phyloP scores from a whole-genome alignment of 2,113 vertebrate genomes.

The Leucoraja erinaceus region DNA sequence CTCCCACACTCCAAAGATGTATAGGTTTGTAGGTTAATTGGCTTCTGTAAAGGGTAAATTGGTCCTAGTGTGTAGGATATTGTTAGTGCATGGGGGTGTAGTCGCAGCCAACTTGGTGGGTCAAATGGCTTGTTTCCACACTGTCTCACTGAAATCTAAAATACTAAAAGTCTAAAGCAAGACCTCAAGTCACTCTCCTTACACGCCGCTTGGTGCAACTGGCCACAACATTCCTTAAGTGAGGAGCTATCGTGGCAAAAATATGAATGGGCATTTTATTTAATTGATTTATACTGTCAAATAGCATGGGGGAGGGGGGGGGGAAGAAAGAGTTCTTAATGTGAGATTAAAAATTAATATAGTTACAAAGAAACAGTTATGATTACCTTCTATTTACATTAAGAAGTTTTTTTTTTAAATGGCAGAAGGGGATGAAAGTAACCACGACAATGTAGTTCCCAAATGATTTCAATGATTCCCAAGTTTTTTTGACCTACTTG shows the following conservation, averaged over 20 bases:
- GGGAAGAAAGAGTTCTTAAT: not conserved
- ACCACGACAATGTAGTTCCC: constrained; percentile 41
- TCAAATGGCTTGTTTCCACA: too few relatives aligned
- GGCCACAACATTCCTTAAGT: not conserved
- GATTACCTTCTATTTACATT: constrained; percentile 45
- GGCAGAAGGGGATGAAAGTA: constrained; percentile 44
- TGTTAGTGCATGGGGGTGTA: too few relatives aligned
- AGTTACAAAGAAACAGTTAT: not conserved
- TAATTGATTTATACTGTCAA: not conserved
- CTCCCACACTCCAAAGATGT: too few relatives aligned
- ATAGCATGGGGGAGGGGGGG: too few relatives aligned
- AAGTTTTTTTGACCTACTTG: constrained; percentile 55
- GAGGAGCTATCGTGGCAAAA: not conserved
- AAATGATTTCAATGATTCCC: constrained; percentile 30
- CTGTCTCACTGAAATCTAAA: too few relatives aligned
- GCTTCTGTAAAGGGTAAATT: too few relatives aligned
- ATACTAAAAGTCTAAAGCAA: not conserved
- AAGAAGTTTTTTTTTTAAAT: constrained; percentile 40
- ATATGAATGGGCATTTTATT: not conserved
- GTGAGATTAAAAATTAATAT: not conserved
- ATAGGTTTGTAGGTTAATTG: too few relatives aligned
- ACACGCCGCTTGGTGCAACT: too few relatives aligned
- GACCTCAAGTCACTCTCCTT: not conserved
- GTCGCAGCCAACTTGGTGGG: too few relatives aligned
- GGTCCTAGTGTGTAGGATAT: too few relatives aligned